Conservation (phyloP, 1,140 invertebrate species). For the Lepidotrigona ventralis region DNA sequence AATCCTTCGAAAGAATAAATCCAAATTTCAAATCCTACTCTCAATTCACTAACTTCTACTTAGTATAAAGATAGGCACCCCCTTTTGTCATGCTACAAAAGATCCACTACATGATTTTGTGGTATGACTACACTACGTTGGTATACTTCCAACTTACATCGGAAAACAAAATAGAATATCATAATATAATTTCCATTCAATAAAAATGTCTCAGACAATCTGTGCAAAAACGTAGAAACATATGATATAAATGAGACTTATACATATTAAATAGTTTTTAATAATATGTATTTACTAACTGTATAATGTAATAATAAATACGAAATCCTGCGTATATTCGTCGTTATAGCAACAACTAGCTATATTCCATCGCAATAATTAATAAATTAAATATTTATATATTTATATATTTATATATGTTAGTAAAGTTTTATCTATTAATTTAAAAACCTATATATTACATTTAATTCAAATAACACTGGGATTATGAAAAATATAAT, state of each 20-base stretch:
- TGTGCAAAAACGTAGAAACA: constrained; percentile 47
- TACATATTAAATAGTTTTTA: constrained; percentile 56
- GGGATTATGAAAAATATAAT: constrained; percentile 80
- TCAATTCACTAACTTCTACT: constrained; percentile 6
- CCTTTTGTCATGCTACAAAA: constrained; percentile 15
- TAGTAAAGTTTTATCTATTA: constrained; percentile 59
- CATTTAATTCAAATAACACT: constrained; percentile 72
- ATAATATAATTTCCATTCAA: constrained; percentile 30
- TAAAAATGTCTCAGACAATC: constrained; percentile 31
- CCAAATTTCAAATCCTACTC: constrained; percentile 9
- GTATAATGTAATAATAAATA: constrained; percentile 68
- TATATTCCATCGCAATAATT: constrained; percentile 44
- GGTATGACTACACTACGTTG: constrained; percentile 5
- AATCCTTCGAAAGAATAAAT: background rate
- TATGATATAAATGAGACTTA: constrained; percentile 51
- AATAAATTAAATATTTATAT: constrained; percentile 68
- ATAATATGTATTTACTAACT: constrained; percentile 60
- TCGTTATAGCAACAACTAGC: constrained; percentile 57
- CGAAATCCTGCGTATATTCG: constrained; percentile 58
- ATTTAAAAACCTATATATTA: constrained; percentile 67
- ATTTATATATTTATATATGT: constrained; percentile 39
- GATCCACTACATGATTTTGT: background rate
- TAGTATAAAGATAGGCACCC: constrained; percentile 12
- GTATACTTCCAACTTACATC: constrained; percentile 32
- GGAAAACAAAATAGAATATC: background rate